A percentile compares a stretch with the other conserved stretches of the same genome.
phyloP scores from a whole-genome alignment of 2,797 vertebrate genomes.

The Mus spretus region DNA sequence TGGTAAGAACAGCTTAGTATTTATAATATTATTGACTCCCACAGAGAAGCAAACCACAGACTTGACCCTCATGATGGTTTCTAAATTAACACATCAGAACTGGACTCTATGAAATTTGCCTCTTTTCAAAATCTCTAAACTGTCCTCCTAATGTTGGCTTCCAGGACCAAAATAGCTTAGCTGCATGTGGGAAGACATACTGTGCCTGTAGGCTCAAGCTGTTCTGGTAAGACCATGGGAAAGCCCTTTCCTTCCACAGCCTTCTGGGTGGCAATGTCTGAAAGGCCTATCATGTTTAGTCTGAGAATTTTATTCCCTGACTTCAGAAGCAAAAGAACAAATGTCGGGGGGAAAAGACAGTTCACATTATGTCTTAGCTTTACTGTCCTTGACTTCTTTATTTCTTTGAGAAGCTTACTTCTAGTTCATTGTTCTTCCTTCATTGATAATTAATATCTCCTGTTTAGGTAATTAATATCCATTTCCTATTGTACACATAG shows the following conservation, averaged over 20 bases:
- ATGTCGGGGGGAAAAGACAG: not conserved
- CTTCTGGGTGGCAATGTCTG: not conserved
- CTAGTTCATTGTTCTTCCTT: not conserved
- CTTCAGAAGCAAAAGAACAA: not conserved
- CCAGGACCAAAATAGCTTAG: not conserved
- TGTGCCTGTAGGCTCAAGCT: not conserved
- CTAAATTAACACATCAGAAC: too few relatives aligned
- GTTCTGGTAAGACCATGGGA: not conserved
- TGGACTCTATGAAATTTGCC: not conserved
- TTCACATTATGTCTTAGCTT: not conserved
- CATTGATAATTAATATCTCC: not conserved
- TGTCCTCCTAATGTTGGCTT: not conserved
- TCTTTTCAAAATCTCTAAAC: not conserved
- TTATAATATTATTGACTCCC: not conserved
- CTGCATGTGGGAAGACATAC: not conserved
- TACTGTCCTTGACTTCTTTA: not conserved
- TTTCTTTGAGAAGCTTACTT: not conserved
- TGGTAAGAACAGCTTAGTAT: not conserved
- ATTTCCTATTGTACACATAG: not conserved
- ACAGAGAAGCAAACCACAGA: not conserved
- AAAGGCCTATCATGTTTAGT: not conserved
- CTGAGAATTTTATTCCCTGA: not conserved
- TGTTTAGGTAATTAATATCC: not conserved
- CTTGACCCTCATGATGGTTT: not conserved
- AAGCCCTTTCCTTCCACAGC: accelerated